These are phyloP conservation scores for Pyrrhia umbra DNA, from an alignment of 2,888 invertebrate species.

Conservation along the genomic window DNA sequence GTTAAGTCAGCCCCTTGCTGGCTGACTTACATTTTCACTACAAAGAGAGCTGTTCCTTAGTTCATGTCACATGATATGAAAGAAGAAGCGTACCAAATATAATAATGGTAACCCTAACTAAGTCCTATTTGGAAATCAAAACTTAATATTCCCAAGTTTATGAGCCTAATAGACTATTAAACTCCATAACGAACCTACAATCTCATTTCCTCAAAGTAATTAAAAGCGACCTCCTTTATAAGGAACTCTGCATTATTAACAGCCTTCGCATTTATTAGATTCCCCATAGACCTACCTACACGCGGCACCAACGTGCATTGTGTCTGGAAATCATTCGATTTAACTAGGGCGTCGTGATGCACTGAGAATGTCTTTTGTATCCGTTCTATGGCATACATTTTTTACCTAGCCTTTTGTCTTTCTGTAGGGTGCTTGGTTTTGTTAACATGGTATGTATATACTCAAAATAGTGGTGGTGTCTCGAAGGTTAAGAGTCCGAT, in stretches of 20 bases:
- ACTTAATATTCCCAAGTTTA: too few relatives aligned
- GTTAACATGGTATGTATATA: neutral
- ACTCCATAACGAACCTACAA: neutral
- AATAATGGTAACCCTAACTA: too few relatives aligned
- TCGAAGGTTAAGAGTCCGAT: neutral
- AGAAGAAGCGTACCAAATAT: too few relatives aligned
- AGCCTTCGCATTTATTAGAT: constrained; percentile 49
- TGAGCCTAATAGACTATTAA: neutral
- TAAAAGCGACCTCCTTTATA: constrained; percentile 46
- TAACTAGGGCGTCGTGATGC: constrained; percentile 11
- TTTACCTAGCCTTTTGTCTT: constrained; percentile 21
- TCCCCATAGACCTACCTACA: constrained; percentile 27
- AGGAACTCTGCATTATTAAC: constrained; percentile 26
- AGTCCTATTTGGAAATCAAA: too few relatives aligned
- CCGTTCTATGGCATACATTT: constrained; percentile 25
- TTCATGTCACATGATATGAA: too few relatives aligned
- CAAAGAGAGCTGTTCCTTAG: too few relatives aligned
- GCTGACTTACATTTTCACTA: too few relatives aligned
- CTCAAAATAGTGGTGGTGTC: neutral
- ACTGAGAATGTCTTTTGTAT: constrained; percentile 12
- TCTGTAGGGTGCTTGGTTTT: constrained; percentile 7
- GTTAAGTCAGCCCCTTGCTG: too few relatives aligned
- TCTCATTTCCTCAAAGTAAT: constrained; percentile 45
- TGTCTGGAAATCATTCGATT: constrained; percentile 34
- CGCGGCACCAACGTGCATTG: constrained; percentile 14